Conservation (phyloP, 2,113 vertebrate genomes). For the Pituophis catenifer region DNA sequence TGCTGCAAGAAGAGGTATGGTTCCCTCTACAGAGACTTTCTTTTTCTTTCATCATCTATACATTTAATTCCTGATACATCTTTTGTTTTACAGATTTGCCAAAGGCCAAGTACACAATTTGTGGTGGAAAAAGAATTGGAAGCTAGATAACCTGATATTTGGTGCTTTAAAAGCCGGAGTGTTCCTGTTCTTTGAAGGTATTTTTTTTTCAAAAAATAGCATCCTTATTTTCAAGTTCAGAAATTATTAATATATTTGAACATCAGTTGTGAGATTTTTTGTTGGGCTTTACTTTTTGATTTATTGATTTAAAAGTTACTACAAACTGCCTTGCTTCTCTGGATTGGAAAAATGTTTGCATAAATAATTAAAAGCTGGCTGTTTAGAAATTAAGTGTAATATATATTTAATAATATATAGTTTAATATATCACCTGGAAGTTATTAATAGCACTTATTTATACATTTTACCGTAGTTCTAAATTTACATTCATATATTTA, state of each 20-base stretch:
- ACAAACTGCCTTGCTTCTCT: neutral
- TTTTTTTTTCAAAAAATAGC: neutral
- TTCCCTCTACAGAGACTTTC: neutral
- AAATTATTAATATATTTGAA: neutral
- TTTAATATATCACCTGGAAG: neutral
- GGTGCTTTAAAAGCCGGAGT: neutral
- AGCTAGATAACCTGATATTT: slow-evolving; percentile 29
- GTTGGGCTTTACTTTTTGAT: neutral
- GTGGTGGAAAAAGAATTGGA: slow-evolving; percentile 33
- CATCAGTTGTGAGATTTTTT: neutral
- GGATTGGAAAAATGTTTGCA: neutral
- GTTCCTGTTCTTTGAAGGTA: slow-evolving; percentile 36
- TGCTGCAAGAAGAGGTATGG: neutral
- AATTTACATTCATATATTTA: neutral
- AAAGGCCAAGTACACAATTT: slow-evolving; percentile 28
- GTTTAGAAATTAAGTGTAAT: neutral
- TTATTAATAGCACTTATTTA: neutral
- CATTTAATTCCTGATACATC: neutral
- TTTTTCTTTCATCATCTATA: neutral
- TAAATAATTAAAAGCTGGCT: neutral
- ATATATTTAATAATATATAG: no score
- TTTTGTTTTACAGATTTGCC: slow-evolving; percentile 47
- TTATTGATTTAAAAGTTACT: neutral
- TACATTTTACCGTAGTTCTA: neutral
- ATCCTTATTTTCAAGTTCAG: neutral